A percentile compares a stretch with the other conserved stretches of the same genome.
These are phyloP conservation scores for Sorex maritimensis DNA, from an alignment of 2,797 vertebrate genomes.

Conservation along the genomic window DNA sequence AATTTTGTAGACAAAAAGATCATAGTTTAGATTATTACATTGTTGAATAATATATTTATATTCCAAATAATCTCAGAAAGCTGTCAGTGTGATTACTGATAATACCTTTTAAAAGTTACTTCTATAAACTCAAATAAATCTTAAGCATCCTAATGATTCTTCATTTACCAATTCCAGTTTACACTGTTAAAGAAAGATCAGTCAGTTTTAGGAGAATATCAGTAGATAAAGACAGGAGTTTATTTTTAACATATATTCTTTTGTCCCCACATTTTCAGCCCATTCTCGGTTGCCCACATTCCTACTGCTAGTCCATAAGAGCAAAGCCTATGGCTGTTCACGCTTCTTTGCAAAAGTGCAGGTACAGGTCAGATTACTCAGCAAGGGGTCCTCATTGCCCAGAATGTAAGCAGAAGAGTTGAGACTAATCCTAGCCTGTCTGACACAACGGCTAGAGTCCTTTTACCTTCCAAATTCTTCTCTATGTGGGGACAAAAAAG, in stretches of 20 bases:
- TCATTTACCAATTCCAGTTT: not conserved
- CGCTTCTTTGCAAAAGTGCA: not conserved
- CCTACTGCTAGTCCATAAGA: not conserved
- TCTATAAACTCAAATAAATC: slow-evolving; percentile 5
- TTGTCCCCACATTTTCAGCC: not conserved
- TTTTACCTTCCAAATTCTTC: not conserved
- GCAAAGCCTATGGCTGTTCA: not conserved
- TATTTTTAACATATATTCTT: not conserved
- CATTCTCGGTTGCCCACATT: not conserved
- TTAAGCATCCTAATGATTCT: slow-evolving; percentile 27
- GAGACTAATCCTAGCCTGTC: not conserved
- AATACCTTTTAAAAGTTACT: slow-evolving; percentile 30
- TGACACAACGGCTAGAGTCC: not conserved
- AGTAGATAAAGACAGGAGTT: not conserved
- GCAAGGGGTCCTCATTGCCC: not conserved
- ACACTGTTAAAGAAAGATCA: slow-evolving; percentile 1
- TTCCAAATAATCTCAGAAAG: not conserved
- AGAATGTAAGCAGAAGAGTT: not conserved
- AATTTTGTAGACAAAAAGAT: slow-evolving; percentile 2
- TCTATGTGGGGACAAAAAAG: not conserved
- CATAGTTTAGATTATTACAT: not conserved
- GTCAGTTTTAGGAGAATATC: not conserved
- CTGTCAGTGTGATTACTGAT: not conserved
- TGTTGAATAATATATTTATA: not conserved
- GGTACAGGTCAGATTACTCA: slow-evolving; percentile 6